Evolutionary conservation across 1,140 invertebrate genomes (phyloP).

Genomic region (Megalopta genalis): DNA sequence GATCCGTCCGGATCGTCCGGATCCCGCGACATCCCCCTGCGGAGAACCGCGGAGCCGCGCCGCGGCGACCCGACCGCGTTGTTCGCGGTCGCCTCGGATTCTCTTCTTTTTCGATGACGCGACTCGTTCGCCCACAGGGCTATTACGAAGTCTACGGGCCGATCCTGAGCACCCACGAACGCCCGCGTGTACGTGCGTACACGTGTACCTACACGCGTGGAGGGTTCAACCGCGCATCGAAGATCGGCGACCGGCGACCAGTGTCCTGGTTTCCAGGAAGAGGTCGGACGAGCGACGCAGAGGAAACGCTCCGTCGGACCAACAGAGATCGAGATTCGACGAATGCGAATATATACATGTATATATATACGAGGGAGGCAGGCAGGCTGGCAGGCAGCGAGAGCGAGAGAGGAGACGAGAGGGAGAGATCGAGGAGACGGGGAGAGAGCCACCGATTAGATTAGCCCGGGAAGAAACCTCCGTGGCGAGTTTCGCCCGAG

Average conservation of each 20-base stretch:
- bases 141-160: conserved; percentile 38
- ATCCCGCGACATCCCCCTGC: not conserved
- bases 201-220: conserved; percentile 44
- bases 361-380: not conserved
- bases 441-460: not conserved
- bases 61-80: not conserved
- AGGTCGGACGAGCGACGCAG: not conserved
- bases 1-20: too few relatives aligned
- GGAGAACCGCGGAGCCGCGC: not conserved
- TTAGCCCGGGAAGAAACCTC: not conserved
- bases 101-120: conserved; percentile 53
- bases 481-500: not conserved
- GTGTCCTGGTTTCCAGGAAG: too few relatives aligned
- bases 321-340: too few relatives aligned
- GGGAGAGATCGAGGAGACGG: not conserved
- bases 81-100: conserved; percentile 59
- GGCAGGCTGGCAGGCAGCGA: not conserved
- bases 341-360: not conserved
- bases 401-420: conserved; percentile 3
- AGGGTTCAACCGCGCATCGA: conserved; percentile 54
- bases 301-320: not conserved
- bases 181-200: conserved; percentile 50
- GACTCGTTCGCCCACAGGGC: conserved; percentile 19
- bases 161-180: conserved; percentile 36
- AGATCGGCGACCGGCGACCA: not conserved